A percentile compares a stretch with the other conserved stretches of the same genome.
Evolutionary conservation across 2,888 invertebrate genomes (phyloP).

Genomic region (Hyppa rectilinea): DNA sequence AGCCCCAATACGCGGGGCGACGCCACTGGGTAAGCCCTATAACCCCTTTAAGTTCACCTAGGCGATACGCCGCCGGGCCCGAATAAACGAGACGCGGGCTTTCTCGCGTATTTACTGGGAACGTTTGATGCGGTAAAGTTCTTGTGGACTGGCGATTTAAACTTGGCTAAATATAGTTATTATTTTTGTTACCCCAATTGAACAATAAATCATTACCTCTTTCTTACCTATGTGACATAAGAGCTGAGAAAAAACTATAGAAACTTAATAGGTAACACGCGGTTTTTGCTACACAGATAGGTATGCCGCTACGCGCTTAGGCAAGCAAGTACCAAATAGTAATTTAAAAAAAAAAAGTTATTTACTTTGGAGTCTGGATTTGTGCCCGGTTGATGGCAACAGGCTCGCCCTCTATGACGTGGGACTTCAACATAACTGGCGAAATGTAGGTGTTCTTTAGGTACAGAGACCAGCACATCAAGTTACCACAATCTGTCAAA

Average conservation of each 20-base stretch:
- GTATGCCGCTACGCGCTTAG: too few species aligned
- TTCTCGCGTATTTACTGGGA: slow-evolving; percentile 67
- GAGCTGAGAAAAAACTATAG: neutral
- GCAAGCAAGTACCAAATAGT: too few species aligned
- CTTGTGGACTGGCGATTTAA: slow-evolving; percentile 36
- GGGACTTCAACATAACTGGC: too few species aligned
- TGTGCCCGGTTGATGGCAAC: too few species aligned
- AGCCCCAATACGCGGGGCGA: slow-evolving; percentile 85
- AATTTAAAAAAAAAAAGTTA: too few species aligned
- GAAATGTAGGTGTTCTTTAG: too few species aligned
- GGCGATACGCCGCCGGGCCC: slow-evolving; percentile 75
- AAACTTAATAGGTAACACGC: neutral
- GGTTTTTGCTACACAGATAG: slow-evolving; percentile 4
- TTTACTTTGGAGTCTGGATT: too few species aligned
- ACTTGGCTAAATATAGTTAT: neutral
- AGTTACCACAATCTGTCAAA: too few species aligned
- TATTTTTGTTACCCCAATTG: neutral
- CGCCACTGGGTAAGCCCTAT: slow-evolving; percentile 79
- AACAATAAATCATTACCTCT: neutral
- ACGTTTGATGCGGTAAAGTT: slow-evolving; percentile 61
- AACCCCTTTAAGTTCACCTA: slow-evolving; percentile 87
- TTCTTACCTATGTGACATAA: neutral
- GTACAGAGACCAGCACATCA: too few species aligned
- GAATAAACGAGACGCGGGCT: slow-evolving; percentile 77
- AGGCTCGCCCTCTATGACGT: too few species aligned